phyloP scores from a whole-genome alignment of 2,888 invertebrate genomes.

The Thyatira batis region DNA sequence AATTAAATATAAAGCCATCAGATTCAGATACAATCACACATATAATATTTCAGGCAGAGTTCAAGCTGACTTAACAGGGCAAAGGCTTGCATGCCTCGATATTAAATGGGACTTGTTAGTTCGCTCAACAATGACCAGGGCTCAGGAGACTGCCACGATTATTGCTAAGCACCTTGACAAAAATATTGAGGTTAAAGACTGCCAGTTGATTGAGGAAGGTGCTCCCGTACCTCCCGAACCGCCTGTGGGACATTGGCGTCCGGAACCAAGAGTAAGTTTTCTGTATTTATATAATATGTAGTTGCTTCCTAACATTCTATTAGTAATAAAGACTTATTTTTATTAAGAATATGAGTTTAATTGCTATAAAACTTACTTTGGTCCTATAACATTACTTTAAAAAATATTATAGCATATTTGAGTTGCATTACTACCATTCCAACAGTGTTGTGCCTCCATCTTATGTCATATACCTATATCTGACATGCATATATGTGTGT shows the following conservation, averaged over 20 bases:
- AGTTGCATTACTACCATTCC: too few relatives aligned
- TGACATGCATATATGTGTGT: too few relatives aligned
- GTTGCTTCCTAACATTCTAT: too few relatives aligned
- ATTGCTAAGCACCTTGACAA: conserved; percentile 87
- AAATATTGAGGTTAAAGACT: conserved; percentile 82
- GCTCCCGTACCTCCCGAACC: conserved; percentile 98
- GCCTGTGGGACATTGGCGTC: conserved; percentile 92
- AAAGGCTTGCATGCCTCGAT: conserved; percentile 88
- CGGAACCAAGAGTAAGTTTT: conserved; percentile 83
- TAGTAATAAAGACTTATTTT: too few relatives aligned
- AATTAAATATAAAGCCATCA: too few relatives aligned
- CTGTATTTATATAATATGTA: not conserved
- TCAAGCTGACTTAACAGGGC: conserved; percentile 94
- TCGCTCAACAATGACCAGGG: conserved; percentile 96
- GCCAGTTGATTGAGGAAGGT: conserved; percentile 93
- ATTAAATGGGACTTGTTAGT: conserved; percentile 91
- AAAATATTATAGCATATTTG: too few relatives aligned
- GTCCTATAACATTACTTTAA: too few relatives aligned
- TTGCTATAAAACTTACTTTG: too few relatives aligned
- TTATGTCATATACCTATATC: too few relatives aligned
- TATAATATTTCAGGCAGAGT: conserved; percentile 83
- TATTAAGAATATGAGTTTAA: too few relatives aligned
- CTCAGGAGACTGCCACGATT: conserved; percentile 94
- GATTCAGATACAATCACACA: not conserved
- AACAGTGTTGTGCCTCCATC: too few relatives aligned